Percentiles rank a stretch among this genome's conserved stretches.
phyloP scores from a whole-genome alignment of 2,888 invertebrate genomes.

The Eupithecia vulgata region DNA sequence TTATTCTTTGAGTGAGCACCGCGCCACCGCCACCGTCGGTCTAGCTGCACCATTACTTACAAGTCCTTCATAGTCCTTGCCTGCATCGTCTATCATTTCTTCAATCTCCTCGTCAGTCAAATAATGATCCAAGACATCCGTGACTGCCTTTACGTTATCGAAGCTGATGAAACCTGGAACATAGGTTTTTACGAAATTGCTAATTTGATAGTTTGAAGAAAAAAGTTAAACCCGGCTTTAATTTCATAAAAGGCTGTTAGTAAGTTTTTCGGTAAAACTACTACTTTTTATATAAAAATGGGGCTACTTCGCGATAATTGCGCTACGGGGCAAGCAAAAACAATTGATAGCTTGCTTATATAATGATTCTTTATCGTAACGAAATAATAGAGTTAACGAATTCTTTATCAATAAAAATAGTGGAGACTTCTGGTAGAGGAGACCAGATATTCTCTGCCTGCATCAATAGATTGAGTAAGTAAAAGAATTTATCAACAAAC shows the following conservation, averaged over 20 bases:
- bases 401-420: not conserved
- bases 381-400: not conserved
- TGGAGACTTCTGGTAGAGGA: not conserved
- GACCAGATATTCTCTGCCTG: not conserved
- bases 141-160: conserved; percentile 71
- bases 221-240: no score
- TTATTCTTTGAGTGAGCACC: no score
- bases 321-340: no score
- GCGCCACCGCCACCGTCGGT: not conserved
- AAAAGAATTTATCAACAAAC: conserved; percentile 47
- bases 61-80: conserved; percentile 72
- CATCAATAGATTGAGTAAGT: not conserved
- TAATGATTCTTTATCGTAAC: no score
- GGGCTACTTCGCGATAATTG: no score
- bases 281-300: no score
- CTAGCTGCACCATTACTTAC: conserved; percentile 52
- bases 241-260: no score
- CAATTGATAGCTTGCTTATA: no score
- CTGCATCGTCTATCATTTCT: conserved; percentile 80
- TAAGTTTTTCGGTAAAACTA: no score
- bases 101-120: conserved; percentile 78
- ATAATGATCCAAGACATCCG: conserved; percentile 62
- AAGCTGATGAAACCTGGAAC: conserved; percentile 69
- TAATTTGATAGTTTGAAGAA: not conserved
- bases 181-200: not conserved